These are phyloP conservation scores for Australoheros facetus DNA, from an alignment of 2,797 vertebrate species.

Conservation along the genomic window DNA sequence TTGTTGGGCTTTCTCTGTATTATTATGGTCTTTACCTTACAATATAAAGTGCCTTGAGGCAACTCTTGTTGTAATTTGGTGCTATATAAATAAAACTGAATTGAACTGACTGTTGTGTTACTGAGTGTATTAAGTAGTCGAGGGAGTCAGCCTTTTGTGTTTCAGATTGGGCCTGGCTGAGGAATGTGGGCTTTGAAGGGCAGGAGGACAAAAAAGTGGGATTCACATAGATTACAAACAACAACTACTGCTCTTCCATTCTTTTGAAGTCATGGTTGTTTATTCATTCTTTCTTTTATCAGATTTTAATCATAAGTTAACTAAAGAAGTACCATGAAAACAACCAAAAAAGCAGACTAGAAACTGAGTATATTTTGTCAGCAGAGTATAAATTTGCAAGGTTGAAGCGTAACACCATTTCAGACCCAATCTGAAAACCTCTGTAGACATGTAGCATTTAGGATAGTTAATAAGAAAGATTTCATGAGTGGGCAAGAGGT, in stretches of 20 bases:
- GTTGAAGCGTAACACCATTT: neutral
- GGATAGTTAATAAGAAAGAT: conserved; percentile 18
- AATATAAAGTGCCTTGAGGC: no score
- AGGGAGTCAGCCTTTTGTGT: conserved; percentile 64
- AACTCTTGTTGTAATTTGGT: no score
- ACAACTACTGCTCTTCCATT: conserved; percentile 41
- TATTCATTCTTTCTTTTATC: conserved; percentile 34
- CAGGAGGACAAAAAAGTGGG: conserved; percentile 52
- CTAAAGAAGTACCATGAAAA: neutral
- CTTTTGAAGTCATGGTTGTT: conserved; percentile 33
- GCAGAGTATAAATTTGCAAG: conserved; percentile 3
- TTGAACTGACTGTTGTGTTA: neutral
- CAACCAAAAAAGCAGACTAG: neutral
- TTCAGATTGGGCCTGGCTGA: conserved; percentile 55
- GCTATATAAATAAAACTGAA: no score
- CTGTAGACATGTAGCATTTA: neutral
- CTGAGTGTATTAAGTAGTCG: conserved; percentile 41
- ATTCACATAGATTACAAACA: conserved; percentile 53
- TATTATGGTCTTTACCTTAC: no score
- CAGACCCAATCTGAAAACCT: neutral
- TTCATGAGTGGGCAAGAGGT: conserved; percentile 21
- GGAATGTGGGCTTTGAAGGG: conserved; percentile 65
- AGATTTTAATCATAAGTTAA: conserved; percentile 32
- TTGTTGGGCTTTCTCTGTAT: no score
- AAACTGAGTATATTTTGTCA: conserved; percentile 26